A percentile compares a stretch with the other conserved stretches of the same genome.
These are phyloP conservation scores for Drosophila lacicola DNA, from an alignment of 2,888 invertebrate species.

Conservation along the genomic window DNA sequence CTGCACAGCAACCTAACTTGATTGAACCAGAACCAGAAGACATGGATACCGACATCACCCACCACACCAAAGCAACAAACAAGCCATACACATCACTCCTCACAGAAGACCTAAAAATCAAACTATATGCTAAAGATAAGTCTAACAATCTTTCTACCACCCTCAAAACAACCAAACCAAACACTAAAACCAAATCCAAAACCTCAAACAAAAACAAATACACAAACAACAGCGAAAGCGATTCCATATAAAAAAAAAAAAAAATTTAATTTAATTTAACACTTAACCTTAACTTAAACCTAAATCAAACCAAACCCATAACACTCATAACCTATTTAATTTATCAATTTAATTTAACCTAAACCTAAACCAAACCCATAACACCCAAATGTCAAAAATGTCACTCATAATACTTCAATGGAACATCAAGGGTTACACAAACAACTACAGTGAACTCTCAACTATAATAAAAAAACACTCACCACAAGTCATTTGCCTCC, in stretches of 20 bases:
- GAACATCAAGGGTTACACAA: background rate
- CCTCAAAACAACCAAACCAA: background rate
- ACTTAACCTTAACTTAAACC: too few species aligned
- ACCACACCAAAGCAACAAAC: background rate
- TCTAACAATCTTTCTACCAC: background rate
- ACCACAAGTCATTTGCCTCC: constrained; percentile 1
- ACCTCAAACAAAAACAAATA: background rate
- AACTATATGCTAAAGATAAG: background rate
- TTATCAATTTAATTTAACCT: background rate
- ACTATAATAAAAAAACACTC: background rate
- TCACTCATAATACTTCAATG: constrained; percentile 1
- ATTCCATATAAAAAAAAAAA: too few species aligned
- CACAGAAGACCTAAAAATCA: background rate
- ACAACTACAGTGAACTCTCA: constrained; percentile 1
- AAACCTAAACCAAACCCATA: background rate
- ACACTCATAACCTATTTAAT: background rate
- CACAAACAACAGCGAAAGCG: background rate
- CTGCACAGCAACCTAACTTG: background rate
- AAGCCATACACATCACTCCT: background rate
- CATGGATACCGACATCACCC: background rate
- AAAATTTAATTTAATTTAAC: too few species aligned
- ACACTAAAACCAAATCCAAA: background rate
- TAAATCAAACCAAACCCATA: background rate
- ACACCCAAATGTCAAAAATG: background rate
- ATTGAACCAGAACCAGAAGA: background rate